Base-by-base conservation (phyloP, 2,888 invertebrate genomes). In the Rhyacophila evoluta region DNA sequence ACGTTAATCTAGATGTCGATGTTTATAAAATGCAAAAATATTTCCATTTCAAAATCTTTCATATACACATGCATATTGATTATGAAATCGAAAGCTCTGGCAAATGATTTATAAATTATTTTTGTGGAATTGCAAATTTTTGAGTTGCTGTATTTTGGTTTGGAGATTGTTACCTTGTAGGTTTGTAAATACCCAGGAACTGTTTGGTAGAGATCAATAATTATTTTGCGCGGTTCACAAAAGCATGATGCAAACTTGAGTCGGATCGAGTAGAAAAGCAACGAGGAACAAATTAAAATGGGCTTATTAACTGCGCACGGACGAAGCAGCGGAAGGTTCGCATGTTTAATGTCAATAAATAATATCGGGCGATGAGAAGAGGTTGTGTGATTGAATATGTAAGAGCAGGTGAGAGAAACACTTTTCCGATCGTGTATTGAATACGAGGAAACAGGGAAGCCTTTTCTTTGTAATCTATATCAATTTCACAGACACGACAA, bases 311-410 rank as follows among this genome's bases (percentile, higher is more conserved):
- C 78, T 38, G 76, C 41, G 74, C 69, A 41, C 70, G 77, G 79
- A 67, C 70, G 75, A 75, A 73, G 15, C 33, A 55, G 38, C 28
- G 77, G 41, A 38, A 67, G 36, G 78, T 39, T 82, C 71, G 82
- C 82, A 82, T 82, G 82, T 77, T 55, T 74, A 79, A 36, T 55
- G 73, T 68, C 70, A 77, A 82, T 82, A 82, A 82, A 82, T 81
- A 75, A 80, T 74, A 67, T 36, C 68, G 75, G 74, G 70, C 73
- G 77, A 78, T 75, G 81, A 78, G 75, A 81, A 72, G 70, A 69
- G 75, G 75, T 70, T 38, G 80, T 75, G 80, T 79, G 82, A 82
- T 81, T 81, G 82, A 79, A 82, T 81, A 79, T 76, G 80, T 81
- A 73, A 74, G 78, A 73, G 69, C 81, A 75, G 74, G 81, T 79